Evolutionary conservation across 2,888 invertebrate species (phyloP).

Genomic region (Ctenicera cuprea): DNA sequence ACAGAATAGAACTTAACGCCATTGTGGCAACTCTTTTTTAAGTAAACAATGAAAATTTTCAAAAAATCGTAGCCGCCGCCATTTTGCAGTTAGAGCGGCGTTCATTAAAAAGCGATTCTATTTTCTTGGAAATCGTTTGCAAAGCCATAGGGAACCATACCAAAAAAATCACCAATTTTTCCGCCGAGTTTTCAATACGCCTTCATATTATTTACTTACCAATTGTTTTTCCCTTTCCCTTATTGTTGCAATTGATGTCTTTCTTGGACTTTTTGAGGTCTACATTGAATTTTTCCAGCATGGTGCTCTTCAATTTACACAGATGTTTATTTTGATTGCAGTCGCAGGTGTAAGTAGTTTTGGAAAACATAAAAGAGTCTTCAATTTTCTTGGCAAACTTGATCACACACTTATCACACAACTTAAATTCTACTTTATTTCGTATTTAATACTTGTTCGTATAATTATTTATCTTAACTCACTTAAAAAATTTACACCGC

Average conservation of each 20-base stretch:
- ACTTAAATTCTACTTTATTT: background rate
- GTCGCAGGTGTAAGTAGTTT: slow-evolving; percentile 43
- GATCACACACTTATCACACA: background rate
- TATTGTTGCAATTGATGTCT: slow-evolving; percentile 64
- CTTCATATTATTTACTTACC: slow-evolving; percentile 60
- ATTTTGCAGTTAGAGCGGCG: too few relatives aligned
- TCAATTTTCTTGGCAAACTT: background rate
- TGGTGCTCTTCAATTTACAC: slow-evolving; percentile 51
- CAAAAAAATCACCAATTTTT: too few relatives aligned
- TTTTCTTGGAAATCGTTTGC: too few relatives aligned
- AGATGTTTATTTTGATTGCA: slow-evolving; percentile 51
- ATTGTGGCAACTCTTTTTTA: too few relatives aligned
- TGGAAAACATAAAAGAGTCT: slow-evolving; percentile 53
- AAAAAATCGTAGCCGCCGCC: too few relatives aligned
- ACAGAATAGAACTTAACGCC: too few relatives aligned
- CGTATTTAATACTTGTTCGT: background rate
- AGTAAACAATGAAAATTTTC: too few relatives aligned
- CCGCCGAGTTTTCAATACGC: too few relatives aligned
- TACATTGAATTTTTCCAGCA: slow-evolving; percentile 54
- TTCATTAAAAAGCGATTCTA: too few relatives aligned
- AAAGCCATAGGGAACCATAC: too few relatives aligned
- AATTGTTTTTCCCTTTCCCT: slow-evolving; percentile 60
- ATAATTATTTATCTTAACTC: background rate
- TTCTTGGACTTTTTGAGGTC: slow-evolving; percentile 58
- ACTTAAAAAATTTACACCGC: background rate